These are phyloP conservation scores for Cephalopachus bancanus DNA, from an alignment of 2,797 vertebrate genomes.

Conservation along the genomic window DNA sequence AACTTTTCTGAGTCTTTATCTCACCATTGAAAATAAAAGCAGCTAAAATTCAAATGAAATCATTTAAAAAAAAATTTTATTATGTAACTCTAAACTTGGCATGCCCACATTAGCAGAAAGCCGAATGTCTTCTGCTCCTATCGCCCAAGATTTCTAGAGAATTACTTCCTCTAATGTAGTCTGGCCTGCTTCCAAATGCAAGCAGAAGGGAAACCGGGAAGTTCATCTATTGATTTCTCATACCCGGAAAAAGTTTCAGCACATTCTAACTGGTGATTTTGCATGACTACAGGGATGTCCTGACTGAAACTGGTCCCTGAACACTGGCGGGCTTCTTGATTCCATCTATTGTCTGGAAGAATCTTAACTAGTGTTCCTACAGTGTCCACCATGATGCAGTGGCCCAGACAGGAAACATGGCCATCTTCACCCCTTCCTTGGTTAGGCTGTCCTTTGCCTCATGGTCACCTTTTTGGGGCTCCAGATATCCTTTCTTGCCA, in stretches of 20 bases:
- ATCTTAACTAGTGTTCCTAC: neutral
- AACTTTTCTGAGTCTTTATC: neutral
- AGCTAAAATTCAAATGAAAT: neutral
- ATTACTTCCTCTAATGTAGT: neutral
- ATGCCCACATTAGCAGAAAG: neutral
- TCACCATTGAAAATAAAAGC: neutral
- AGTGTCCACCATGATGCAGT: neutral
- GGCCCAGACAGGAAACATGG: neutral
- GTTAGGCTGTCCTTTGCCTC: neutral
- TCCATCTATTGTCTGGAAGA: neutral
- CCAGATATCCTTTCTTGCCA: neutral
- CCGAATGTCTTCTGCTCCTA: neutral
- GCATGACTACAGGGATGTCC: neutral
- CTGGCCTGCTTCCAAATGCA: neutral
- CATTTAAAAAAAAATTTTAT: neutral
- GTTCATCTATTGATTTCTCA: neutral
- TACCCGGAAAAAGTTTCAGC: neutral
- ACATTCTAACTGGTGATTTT: neutral
- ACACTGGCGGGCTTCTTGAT: neutral
- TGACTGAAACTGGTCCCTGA: neutral
- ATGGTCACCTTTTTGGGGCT: neutral
- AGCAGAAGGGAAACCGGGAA: neutral
- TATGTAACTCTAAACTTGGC: neutral
- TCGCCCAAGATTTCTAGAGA: neutral
- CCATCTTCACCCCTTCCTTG: neutral